Conservation (phyloP, 2,888 invertebrate species). For the Amblyteles armatorius region DNA sequence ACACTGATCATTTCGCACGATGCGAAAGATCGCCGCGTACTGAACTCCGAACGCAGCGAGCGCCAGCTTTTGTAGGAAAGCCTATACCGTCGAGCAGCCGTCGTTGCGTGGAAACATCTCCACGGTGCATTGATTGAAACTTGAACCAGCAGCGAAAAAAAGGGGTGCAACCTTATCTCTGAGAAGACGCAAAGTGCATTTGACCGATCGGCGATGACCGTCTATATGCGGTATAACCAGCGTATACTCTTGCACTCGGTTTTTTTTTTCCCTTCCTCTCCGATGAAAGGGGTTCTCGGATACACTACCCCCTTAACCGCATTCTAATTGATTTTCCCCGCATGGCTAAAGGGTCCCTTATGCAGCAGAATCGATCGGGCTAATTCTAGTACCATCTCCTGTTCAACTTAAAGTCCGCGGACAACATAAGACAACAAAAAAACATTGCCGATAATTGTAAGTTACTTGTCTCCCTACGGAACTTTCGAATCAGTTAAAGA, state of each 20-base stretch:
- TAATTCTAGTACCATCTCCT: slow-evolving; percentile 37
- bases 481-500: background rate
- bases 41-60: slow-evolving; percentile 36
- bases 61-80: slow-evolving; percentile 53
- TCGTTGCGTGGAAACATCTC: slow-evolving; percentile 66
- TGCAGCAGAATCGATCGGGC: slow-evolving; percentile 55
- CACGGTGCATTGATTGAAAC: slow-evolving; percentile 83
- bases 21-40: slow-evolving; percentile 33
- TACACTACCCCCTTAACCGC: slow-evolving; percentile 56
- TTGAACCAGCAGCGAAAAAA: slow-evolving; percentile 77
- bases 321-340: slow-evolving; percentile 55
- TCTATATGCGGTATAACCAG: slow-evolving; percentile 19
- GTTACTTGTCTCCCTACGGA: no score
- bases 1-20: slow-evolving; percentile 28
- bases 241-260: slow-evolving; percentile 11
- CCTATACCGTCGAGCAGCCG: background rate
- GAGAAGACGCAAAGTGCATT: slow-evolving; percentile 71
- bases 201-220: slow-evolving; percentile 54
- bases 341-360: slow-evolving; percentile 48
- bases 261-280: slow-evolving; percentile 22
- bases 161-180: slow-evolving; percentile 83
- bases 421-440: no score
- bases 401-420: background rate
- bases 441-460: no score
- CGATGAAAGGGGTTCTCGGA: slow-evolving; percentile 49